These are phyloP conservation scores for Hofmannophila pseudospretella DNA, from an alignment of 2,888 invertebrate genomes.

Conservation along the genomic window DNA sequence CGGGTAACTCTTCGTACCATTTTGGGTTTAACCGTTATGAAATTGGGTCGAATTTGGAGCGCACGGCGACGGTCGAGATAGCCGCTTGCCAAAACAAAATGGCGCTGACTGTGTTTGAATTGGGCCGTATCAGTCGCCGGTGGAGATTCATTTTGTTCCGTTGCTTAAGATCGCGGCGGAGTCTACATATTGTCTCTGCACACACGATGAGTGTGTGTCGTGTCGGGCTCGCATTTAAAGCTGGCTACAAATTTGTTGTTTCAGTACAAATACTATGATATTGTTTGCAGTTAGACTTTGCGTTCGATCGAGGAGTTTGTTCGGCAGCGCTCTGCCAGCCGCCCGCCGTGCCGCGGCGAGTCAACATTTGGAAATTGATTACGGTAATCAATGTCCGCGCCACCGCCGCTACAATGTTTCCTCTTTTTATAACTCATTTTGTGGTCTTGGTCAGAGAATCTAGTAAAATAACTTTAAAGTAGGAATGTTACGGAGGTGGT, in stretches of 20 bases:
- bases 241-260: constrained; percentile 77
- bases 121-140: constrained; percentile 76
- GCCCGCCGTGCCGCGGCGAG: constrained; percentile 35
- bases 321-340: constrained; percentile 40
- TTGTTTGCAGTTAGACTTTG: constrained; percentile 74
- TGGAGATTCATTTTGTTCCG: constrained; percentile 78
- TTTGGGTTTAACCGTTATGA: constrained; percentile 34
- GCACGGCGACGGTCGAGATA: constrained; percentile 38
- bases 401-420: constrained; percentile 14
- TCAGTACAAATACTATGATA: constrained; percentile 75
- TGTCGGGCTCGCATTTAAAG: constrained; percentile 75
- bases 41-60: constrained; percentile 44
- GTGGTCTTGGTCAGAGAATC: no score
- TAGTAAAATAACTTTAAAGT: no score
- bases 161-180: constrained; percentile 74
- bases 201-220: constrained; percentile 71
- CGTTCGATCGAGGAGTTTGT: constrained; percentile 72
- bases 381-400: constrained; percentile 32
- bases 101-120: constrained; percentile 76
- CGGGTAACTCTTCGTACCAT: constrained; percentile 28
- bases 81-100: constrained; percentile 77
- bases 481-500: no score
- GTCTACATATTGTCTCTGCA: constrained; percentile 75
- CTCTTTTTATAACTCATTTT: no score
- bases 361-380: constrained; percentile 66